Conservation (phyloP, 2,797 vertebrate species). For the Eospalax fontanierii region DNA sequence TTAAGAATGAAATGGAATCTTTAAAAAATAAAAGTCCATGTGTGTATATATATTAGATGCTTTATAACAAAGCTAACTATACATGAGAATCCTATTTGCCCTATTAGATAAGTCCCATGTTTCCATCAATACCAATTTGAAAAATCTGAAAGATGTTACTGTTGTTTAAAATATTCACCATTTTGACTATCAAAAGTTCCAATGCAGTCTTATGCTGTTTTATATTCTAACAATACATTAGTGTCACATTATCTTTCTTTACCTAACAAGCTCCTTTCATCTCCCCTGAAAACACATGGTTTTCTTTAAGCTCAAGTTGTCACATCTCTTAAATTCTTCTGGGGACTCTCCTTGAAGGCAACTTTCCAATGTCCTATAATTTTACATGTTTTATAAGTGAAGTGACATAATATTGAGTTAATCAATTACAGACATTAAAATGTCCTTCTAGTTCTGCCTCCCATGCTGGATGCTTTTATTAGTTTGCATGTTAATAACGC, state of each 20-base stretch:
- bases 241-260: neutral
- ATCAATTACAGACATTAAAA: neutral
- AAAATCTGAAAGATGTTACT: neutral
- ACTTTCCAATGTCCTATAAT: slow-evolving; percentile 18
- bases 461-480: neutral
- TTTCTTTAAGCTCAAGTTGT: neutral
- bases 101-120: neutral
- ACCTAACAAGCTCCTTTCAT: neutral
- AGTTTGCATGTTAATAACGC: slow-evolving; percentile 8
- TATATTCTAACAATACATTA: neutral
- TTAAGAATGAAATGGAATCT: neutral
- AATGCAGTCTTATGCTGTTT: neutral
- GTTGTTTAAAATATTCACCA: neutral
- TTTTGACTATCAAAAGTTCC: neutral
- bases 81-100: neutral
- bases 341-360: neutral
- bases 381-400: slow-evolving; percentile 24
- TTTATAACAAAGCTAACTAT: slow-evolving; percentile 43
- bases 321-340: neutral
- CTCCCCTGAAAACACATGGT: slow-evolving; percentile 5
- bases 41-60: slow-evolving; percentile 10
- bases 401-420: slow-evolving; percentile 6
- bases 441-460: neutral
- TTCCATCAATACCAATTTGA: neutral
- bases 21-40: neutral